These are phyloP conservation scores for Chymomyza fuscimana DNA, from an alignment of 2,888 invertebrate genomes.

Conservation along the genomic window DNA sequence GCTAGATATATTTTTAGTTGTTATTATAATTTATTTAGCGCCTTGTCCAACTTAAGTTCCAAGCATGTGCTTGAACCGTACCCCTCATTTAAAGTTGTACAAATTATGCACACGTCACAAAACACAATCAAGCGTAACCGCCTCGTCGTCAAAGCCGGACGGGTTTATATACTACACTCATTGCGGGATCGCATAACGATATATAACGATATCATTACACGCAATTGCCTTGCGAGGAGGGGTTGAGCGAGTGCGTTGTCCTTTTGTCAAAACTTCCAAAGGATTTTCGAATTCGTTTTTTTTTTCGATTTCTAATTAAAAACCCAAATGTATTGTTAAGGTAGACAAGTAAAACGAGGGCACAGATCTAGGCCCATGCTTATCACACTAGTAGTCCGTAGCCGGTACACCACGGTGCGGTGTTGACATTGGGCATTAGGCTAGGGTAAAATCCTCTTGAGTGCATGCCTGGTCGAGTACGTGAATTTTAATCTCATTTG, in stretches of 20 bases:
- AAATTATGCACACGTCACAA: slow-evolving; percentile 69
- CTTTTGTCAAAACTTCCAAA: slow-evolving; percentile 37
- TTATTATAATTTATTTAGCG: not conserved
- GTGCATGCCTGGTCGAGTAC: slow-evolving; percentile 60
- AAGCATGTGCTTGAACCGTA: not conserved
- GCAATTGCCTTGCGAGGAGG: slow-evolving; percentile 55
- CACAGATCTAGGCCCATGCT: slow-evolving; percentile 47
- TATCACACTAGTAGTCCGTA: slow-evolving; percentile 63
- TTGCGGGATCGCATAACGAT: slow-evolving; percentile 10
- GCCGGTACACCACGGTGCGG: slow-evolving; percentile 31
- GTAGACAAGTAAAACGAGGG: slow-evolving; percentile 39
- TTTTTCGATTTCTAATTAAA: slow-evolving; percentile 67
- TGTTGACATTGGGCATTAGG: slow-evolving; percentile 74
- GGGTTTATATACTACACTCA: not conserved
- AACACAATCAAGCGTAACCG: slow-evolving; percentile 73
- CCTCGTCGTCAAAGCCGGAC: slow-evolving; percentile 47
- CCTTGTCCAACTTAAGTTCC: not conserved
- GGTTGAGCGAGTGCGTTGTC: slow-evolving; percentile 44
- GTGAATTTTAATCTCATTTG: slow-evolving; percentile 69
- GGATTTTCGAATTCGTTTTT: slow-evolving; percentile 46
- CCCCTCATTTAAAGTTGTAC: slow-evolving; percentile 9
- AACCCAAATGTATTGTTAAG: slow-evolving; percentile 66
- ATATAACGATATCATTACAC: slow-evolving; percentile 65
- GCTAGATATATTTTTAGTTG: not conserved
- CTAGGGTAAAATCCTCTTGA: slow-evolving; percentile 71